Evolutionary conservation across 1,140 invertebrate species (phyloP).

Genomic region (Nymphalis io): DNA sequence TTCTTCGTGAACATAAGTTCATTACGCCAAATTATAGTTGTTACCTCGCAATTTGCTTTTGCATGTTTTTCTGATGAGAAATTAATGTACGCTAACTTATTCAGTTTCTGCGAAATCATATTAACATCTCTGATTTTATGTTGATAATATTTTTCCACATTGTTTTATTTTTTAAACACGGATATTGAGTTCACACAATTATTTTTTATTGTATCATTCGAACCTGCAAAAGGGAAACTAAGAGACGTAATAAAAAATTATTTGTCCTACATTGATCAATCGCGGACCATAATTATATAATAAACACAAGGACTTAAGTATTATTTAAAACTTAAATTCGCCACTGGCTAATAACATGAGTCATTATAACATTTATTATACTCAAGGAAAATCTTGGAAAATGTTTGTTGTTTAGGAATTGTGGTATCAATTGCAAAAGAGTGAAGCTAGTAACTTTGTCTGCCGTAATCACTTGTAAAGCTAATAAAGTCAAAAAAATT

Average conservation of each 20-base stretch:
- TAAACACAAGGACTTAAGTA: too few relatives aligned
- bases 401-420: too few relatives aligned
- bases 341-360: too few relatives aligned
- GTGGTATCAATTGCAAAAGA: too few relatives aligned
- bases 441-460: too few relatives aligned
- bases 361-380: too few relatives aligned
- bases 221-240: background rate
- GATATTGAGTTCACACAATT: conserved; percentile 27
- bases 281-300: too few relatives aligned
- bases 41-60: conserved; percentile 60
- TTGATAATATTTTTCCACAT: conserved; percentile 37
- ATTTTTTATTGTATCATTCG: conserved; percentile 1
- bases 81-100: conserved; percentile 41
- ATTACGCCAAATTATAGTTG: conserved; percentile 68
- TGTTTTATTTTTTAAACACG: conserved; percentile 28
- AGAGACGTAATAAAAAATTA: background rate
- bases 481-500: too few relatives aligned
- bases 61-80: conserved; percentile 61
- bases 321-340: too few relatives aligned
- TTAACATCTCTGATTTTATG: conserved; percentile 40
- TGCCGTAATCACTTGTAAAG: too few relatives aligned
- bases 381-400: too few relatives aligned
- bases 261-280: background rate
- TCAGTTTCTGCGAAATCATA: conserved; percentile 39
- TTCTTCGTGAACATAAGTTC: conserved; percentile 58